phyloP scores from a whole-genome alignment of 2,113 vertebrate genomes.

The Polyodon spathula region DNA sequence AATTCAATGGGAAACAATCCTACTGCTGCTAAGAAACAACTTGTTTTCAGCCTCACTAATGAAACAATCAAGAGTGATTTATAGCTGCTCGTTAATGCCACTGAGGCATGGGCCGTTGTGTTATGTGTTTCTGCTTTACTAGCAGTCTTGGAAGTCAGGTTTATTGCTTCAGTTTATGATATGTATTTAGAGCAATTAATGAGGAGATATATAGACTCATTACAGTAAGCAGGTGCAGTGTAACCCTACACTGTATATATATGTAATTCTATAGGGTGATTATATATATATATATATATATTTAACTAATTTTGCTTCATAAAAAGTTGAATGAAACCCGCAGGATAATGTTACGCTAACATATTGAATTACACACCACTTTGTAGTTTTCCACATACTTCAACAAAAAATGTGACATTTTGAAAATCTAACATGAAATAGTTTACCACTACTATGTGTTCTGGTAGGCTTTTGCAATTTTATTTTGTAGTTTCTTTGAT shows the following conservation, averaged over 20 bases:
- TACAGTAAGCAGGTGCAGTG: constrained; percentile 63
- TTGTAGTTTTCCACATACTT: too few relatives aligned
- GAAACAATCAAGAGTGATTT: constrained; percentile 34
- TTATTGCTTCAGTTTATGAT: constrained; percentile 60
- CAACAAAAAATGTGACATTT: too few relatives aligned
- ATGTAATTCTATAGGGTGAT: constrained; percentile 39
- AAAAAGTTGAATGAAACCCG: too few relatives aligned
- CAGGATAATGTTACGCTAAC: too few relatives aligned
- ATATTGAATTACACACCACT: too few relatives aligned
- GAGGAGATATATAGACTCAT: constrained; percentile 73
- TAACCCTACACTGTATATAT: constrained; percentile 42
- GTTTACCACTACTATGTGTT: too few relatives aligned
- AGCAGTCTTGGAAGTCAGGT: constrained; percentile 36
- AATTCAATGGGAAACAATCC: constrained; percentile 16
- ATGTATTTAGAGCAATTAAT: constrained; percentile 69
- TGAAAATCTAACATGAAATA: too few relatives aligned
- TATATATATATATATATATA: too few relatives aligned
- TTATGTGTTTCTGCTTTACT: constrained; percentile 51
- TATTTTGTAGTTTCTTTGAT: too few relatives aligned
- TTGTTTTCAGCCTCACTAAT: constrained; percentile 34
- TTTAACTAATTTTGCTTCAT: too few relatives aligned
- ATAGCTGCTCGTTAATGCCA: constrained; percentile 31
- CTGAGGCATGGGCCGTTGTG: constrained; percentile 29
- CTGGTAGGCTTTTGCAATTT: too few relatives aligned
- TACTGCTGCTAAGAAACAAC: constrained; percentile 18